Percentiles rank a stretch among this genome's conserved stretches.
Conservation (phyloP, 2,797 vertebrate species). For the Darevskia mixta region DNA sequence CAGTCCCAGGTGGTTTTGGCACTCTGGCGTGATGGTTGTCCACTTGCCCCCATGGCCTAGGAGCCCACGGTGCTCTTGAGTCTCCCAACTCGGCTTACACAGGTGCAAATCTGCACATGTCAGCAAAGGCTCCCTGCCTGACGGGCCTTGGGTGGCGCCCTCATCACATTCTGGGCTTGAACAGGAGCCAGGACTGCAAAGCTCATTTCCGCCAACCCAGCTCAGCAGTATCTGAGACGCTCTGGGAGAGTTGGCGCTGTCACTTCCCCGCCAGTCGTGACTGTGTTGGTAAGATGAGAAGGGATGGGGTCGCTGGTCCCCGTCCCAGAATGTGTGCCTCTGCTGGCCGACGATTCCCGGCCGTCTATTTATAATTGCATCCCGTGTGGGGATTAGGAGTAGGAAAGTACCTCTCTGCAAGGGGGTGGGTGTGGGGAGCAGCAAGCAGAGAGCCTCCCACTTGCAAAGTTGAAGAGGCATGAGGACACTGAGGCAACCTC, state of each 20-base stretch:
- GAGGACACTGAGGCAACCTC: neutral
- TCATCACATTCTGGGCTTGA: neutral
- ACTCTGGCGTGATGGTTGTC: neutral
- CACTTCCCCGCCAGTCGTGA: neutral
- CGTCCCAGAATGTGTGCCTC: conserved; percentile 3
- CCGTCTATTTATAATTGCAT: conserved; percentile 38
- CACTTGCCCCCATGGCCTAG: neutral
- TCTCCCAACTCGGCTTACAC: neutral
- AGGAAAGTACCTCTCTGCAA: neutral
- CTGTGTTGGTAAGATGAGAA: conserved; percentile 34
- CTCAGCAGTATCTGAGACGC: neutral
- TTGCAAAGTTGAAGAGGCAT: neutral
- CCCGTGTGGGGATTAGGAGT: neutral
- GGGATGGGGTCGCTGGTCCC: conserved; percentile 22
- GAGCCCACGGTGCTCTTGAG: neutral
- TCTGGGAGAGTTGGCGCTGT: conserved; percentile 7
- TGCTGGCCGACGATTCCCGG: conserved; percentile 23
- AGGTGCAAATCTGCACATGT: neutral
- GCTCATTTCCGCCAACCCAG: neutral
- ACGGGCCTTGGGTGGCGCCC: rapidly evolving
- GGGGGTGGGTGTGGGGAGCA: neutral
- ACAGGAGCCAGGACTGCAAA: neutral
- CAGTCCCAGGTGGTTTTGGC: neutral
- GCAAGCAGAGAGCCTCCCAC: no score
- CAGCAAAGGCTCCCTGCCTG: neutral